Percentiles rank a stretch among this genome's conserved stretches.
Evolutionary conservation across 1,140 invertebrate genomes (phyloP).

Genomic region (Arion vulgaris): DNA sequence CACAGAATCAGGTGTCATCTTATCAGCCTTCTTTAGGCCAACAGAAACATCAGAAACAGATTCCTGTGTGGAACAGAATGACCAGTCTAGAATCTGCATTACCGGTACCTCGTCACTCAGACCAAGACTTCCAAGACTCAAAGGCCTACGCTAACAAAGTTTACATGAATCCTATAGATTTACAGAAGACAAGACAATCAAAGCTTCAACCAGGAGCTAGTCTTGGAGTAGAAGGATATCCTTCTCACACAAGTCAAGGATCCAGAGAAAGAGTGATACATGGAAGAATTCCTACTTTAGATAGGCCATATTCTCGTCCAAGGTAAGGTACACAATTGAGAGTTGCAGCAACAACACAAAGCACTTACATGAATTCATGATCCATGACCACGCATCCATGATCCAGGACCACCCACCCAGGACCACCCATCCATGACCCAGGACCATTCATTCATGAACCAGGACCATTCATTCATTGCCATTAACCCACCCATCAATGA

Average conservation of each 20-base stretch:
- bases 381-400: no score
- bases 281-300: not conserved
- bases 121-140: not conserved
- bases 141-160: constrained; percentile 65
- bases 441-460: no score
- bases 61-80: not conserved
- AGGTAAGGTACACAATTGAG: no score
- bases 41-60: not conserved
- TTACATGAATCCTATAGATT: constrained; percentile 67
- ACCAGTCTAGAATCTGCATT: not conserved
- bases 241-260: not conserved
- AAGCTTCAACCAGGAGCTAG: not conserved
- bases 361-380: no score
- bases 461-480: no score
- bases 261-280: not conserved
- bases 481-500: no score
- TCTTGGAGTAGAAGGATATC: not conserved
- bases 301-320: not conserved
- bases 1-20: not conserved
- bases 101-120: not conserved
- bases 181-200: constrained; percentile 44
- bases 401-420: no score
- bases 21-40: not conserved
- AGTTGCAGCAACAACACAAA: no score
- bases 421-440: no score